Evolutionary conservation across 1,140 invertebrate genomes (phyloP).

Genomic region (Ephestia elutella): DNA sequence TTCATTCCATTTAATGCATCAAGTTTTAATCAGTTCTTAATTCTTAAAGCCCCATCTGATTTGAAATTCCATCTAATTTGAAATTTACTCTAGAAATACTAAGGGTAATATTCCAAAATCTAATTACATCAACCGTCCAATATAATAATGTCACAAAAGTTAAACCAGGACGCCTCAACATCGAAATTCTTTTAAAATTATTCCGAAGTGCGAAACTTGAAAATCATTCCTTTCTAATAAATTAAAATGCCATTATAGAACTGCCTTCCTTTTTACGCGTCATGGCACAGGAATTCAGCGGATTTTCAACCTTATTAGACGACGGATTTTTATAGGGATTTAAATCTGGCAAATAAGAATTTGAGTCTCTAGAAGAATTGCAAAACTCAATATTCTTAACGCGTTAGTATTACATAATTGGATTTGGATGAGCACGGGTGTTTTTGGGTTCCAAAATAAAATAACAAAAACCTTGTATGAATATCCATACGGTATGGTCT

Average conservation of each 20-base stretch:
- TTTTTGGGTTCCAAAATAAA: no score
- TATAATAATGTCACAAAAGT: not conserved
- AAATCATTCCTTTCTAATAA: conserved; percentile 11
- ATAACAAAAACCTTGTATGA: no score
- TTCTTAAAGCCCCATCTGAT: no score
- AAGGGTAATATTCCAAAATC: not conserved
- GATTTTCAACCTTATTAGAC: conserved; percentile 9
- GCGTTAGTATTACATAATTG: no score
- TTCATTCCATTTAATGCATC: no score
- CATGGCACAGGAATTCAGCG: not conserved
- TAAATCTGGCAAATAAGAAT: not conserved
- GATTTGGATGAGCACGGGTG: no score
- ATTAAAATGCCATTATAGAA: conserved; percentile 12
- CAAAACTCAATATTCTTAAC: not conserved
- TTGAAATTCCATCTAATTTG: no score
- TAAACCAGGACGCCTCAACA: not conserved
- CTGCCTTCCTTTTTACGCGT: conserved; percentile 11
- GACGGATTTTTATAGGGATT: not conserved
- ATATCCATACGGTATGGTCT: no score
- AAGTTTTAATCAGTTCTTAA: no score
- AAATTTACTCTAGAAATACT: no score
- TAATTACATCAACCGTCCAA: not conserved
- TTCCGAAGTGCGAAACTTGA: conserved; percentile 9
- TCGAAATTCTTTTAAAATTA: conserved; percentile 4
- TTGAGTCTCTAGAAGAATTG: not conserved